phyloP scores from a whole-genome alignment of 2,113 vertebrate genomes.

The Myotis lucifugus region DNA sequence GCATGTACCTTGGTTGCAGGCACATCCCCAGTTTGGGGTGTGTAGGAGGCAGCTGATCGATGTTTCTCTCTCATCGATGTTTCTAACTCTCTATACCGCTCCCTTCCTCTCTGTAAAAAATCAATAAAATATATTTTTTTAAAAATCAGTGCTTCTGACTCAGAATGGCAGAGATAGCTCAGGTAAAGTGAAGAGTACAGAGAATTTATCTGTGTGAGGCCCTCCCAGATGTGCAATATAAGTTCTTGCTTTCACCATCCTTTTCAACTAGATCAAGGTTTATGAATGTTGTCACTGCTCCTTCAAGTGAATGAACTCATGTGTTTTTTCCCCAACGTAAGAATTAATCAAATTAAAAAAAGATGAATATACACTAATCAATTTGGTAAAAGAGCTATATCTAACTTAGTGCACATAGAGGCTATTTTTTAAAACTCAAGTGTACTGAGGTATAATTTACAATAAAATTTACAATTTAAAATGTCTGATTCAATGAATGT shows the following conservation, averaged over 20 bases:
- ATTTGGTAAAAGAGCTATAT: not conserved
- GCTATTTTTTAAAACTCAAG: not conserved
- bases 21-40: too few species aligned
- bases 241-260: not conserved
- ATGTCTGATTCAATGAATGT: not conserved
- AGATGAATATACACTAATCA: not conserved
- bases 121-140: not conserved
- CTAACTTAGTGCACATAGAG: not conserved
- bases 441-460: not conserved
- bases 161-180: not conserved
- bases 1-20: too few species aligned
- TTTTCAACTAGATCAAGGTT: not conserved
- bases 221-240: not conserved
- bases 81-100: too few species aligned
- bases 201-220: not conserved
- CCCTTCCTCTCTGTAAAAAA: too few species aligned
- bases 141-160: conserved; percentile 42
- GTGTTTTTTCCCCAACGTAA: not conserved
- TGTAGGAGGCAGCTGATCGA: too few species aligned
- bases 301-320: not conserved
- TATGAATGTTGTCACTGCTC: not conserved
- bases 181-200: not conserved
- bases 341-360: not conserved
- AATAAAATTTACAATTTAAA: conserved; percentile 7
- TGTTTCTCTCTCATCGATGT: too few species aligned